Percentiles rank a stretch among this genome's conserved stretches.
These are phyloP conservation scores for Haliclona indistincta DNA, from an alignment of 37 sponge, comb jelly and placozoan species.

Conservation along the genomic window DNA sequence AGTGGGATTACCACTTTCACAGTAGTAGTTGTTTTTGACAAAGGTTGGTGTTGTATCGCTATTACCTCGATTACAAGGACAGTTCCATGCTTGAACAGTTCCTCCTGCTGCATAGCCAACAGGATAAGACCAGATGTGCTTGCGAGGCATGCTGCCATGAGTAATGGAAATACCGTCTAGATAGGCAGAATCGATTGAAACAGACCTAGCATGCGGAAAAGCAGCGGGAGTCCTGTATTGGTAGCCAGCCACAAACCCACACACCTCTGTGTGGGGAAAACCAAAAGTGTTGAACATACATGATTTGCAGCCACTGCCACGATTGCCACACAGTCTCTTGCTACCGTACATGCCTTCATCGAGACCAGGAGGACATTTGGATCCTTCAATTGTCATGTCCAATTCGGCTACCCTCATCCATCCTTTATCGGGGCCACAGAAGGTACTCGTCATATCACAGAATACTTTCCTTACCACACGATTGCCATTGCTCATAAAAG, in stretches of 20 bases:
- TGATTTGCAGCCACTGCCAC: too few species aligned
- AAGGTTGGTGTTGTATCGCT: not conserved
- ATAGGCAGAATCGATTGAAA: not conserved
- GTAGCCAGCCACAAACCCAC: not conserved
- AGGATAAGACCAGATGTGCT: not conserved
- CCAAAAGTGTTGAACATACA: too few species aligned
- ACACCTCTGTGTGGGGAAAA: not conserved
- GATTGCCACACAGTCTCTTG: too few species aligned
- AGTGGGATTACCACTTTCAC: slow-evolving; percentile 1
- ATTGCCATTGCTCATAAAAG: too few species aligned
- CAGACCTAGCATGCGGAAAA: not conserved
- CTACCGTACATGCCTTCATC: too few species aligned
- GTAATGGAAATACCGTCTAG: slow-evolving; percentile 2
- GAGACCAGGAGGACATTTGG: too few species aligned
- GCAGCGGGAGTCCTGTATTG: not conserved
- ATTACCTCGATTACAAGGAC: not conserved
- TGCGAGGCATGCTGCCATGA: not conserved
- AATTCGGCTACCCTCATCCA: too few species aligned
- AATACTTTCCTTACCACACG: too few species aligned
- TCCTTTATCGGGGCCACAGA: too few species aligned
- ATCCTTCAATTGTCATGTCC: too few species aligned
- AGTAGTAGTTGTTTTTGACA: slow-evolving; percentile 30
- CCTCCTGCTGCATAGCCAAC: too few species aligned
- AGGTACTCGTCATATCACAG: too few species aligned
- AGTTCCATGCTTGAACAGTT: not conserved